Evolutionary conservation across 2,797 vertebrate genomes (phyloP).

Genomic region (Chelon labrosus): DNA sequence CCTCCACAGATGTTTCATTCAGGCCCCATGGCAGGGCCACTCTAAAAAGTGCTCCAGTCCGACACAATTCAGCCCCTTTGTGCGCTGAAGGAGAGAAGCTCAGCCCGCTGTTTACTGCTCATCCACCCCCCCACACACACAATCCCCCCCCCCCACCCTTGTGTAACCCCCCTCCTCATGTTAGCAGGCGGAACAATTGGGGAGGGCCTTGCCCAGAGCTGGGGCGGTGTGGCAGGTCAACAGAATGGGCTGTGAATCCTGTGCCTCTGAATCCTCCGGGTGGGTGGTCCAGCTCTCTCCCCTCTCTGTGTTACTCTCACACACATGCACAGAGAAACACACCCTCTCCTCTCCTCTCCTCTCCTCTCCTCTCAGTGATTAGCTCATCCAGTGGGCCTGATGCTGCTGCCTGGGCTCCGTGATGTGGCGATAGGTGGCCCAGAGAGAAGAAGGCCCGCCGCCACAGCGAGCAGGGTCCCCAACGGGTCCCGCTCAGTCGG

Average conservation of each 20-base stretch:
- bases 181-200: constrained; percentile 87
- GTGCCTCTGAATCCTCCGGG: constrained; percentile 87
- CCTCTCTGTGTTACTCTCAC: constrained; percentile 66
- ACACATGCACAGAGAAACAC: constrained; percentile 58
- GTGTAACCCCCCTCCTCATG: constrained; percentile 60
- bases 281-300: constrained; percentile 85
- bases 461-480: constrained; percentile 26
- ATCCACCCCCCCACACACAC: constrained; percentile 48
- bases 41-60: constrained; percentile 85
- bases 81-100: constrained; percentile 81
- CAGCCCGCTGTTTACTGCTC: constrained; percentile 83
- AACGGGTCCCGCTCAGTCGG: constrained; percentile 38
- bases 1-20: constrained; percentile 89
- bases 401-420: constrained; percentile 64
- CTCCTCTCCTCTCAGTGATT: constrained; percentile 63
- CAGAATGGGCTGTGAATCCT: constrained; percentile 88
- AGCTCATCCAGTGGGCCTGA: constrained; percentile 80
- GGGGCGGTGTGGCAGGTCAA: constrained; percentile 86
- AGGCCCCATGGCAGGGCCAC: constrained; percentile 83
- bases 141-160: constrained; percentile 52
- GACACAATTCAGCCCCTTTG: constrained; percentile 87
- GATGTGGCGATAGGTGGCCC: constrained; percentile 78
- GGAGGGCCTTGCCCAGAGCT: constrained; percentile 84
- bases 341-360: constrained; percentile 27
- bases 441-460: constrained; percentile 32